phyloP scores from a whole-genome alignment of 2,797 vertebrate genomes.

The Uromys caudimaculatus region DNA sequence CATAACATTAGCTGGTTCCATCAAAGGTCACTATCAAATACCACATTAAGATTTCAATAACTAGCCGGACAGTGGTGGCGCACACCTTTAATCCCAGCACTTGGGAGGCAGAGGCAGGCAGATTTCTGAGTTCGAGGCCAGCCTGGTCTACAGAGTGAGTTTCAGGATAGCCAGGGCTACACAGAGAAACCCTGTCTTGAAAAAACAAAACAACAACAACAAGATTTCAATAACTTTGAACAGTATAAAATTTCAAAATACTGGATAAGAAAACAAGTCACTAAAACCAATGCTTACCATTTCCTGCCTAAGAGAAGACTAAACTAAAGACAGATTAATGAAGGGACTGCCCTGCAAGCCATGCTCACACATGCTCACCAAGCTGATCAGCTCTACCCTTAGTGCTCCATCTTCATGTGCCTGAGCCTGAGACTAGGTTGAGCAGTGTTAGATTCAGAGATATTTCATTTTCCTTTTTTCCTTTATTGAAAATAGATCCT shows the following conservation, averaged over 20 bases:
- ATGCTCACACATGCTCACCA: neutral
- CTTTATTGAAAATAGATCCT: neutral
- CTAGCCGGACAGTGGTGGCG: no score
- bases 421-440: neutral
- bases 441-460: neutral
- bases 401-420: neutral
- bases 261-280: slow-evolving; percentile 5
- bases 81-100: no score
- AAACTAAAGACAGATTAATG: neutral
- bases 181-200: no score
- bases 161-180: no score
- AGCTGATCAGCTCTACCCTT: neutral
- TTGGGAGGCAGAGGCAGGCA: no score
- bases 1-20: neutral
- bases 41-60: neutral
- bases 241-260: slow-evolving; percentile 1
- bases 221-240: slow-evolving; percentile 22
- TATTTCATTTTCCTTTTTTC: no score
- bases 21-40: neutral
- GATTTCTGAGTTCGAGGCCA: no score
- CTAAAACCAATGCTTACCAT: neutral
- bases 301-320: neutral
- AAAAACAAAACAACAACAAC: no score
- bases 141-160: no score
- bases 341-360: neutral